These are phyloP conservation scores for Eristalis intricaria DNA, from an alignment of 2,888 invertebrate species.

Conservation along the genomic window DNA sequence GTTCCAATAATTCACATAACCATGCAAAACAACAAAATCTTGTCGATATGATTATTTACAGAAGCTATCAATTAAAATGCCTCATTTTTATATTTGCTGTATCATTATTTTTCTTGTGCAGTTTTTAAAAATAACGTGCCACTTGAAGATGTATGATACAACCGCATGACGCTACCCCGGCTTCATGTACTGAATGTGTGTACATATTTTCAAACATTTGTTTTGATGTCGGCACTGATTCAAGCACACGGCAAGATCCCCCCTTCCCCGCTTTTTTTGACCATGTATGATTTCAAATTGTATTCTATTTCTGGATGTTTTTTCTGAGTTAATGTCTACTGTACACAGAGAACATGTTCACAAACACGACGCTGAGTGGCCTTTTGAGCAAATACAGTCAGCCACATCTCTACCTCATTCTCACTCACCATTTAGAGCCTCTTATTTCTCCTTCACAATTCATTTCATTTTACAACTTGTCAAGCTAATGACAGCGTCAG, in stretches of 20 bases:
- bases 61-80: conserved; percentile 25
- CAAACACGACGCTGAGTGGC: conserved; percentile 49
- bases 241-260: conserved; percentile 29
- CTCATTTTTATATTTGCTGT: conserved; percentile 13
- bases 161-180: conserved; percentile 39
- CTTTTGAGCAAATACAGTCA: conserved; percentile 45
- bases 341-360: conserved; percentile 48
- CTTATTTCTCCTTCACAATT: conserved; percentile 46
- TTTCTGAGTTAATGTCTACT: conserved; percentile 59
- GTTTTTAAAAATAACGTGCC: conserved; percentile 45
- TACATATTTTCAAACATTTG: conserved; percentile 35
- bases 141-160: conserved; percentile 20
- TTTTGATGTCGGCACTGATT: conserved; percentile 60
- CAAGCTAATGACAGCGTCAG: conserved; percentile 57
- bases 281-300: conserved; percentile 43
- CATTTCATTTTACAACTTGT: conserved; percentile 61
- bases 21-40: conserved; percentile 27
- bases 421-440: conserved; percentile 1
- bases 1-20: conserved; percentile 54
- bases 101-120: conserved; percentile 17
- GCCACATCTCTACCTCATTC: conserved; percentile 30
- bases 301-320: conserved; percentile 66
- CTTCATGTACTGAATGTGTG: background rate
- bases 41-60: background rate
- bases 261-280: background rate